Evolutionary conservation across 2,888 invertebrate species (phyloP).

Genomic region (Morpho deidamia): DNA sequence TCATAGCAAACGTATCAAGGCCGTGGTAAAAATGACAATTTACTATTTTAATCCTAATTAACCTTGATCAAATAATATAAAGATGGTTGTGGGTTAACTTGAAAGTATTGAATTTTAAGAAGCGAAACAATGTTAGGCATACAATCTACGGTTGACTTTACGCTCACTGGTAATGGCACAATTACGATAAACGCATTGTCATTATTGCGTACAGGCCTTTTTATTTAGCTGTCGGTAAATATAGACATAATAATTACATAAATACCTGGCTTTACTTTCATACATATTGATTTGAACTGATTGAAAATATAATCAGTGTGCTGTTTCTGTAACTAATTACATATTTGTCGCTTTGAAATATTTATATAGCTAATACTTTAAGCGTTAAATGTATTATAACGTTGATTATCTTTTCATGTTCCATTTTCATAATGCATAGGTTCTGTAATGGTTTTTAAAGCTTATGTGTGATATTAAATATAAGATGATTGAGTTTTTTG

Average conservation of each 20-base stretch:
- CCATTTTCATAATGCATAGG: too few relatives aligned
- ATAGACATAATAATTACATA: constrained; percentile 31
- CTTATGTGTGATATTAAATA: too few relatives aligned
- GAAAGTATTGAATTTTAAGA: too few relatives aligned
- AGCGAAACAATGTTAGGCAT: too few relatives aligned
- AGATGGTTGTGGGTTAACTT: too few relatives aligned
- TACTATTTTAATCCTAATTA: too few relatives aligned
- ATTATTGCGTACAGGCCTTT: constrained; percentile 31
- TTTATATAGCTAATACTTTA: constrained; percentile 11
- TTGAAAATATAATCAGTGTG: constrained; percentile 25
- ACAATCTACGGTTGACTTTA: constrained; percentile 9
- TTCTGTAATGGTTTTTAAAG: too few relatives aligned
- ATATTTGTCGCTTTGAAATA: constrained; percentile 22
- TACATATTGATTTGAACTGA: constrained; percentile 28
- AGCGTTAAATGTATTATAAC: background rate
- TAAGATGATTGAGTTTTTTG: too few relatives aligned
- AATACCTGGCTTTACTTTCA: constrained; percentile 25
- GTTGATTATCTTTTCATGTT: background rate
- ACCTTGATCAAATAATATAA: too few relatives aligned
- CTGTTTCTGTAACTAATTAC: constrained; percentile 18
- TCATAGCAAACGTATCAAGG: too few relatives aligned
- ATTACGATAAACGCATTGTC: constrained; percentile 34
- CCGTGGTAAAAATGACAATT: too few relatives aligned
- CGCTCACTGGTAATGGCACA: constrained; percentile 22
- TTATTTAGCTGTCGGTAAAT: constrained; percentile 28